Conservation (phyloP, 2,888 invertebrate genomes). For the Stegana nigrithorax region DNA sequence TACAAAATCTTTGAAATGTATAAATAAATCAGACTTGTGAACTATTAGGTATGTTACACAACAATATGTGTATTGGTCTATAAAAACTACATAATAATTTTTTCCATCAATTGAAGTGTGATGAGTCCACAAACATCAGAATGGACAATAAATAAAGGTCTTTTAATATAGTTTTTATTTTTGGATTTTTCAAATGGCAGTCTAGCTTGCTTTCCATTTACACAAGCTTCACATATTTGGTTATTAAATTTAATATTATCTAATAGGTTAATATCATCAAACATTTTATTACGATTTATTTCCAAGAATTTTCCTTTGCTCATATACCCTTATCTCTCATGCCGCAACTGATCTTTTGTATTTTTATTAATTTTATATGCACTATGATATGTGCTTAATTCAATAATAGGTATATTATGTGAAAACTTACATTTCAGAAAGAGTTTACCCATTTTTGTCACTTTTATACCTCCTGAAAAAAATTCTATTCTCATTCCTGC, state of each 20-base stretch:
- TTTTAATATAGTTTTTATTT: conserved; percentile 40
- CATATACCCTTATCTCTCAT: conserved; percentile 37
- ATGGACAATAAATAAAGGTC: conserved; percentile 57
- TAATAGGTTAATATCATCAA: conserved; percentile 26
- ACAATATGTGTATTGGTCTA: conserved; percentile 61
- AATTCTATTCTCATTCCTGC: conserved; percentile 44
- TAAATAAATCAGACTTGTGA: conserved; percentile 50
- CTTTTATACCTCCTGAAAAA: conserved; percentile 41
- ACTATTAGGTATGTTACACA: conserved; percentile 49
- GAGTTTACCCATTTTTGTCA: conserved; percentile 40
- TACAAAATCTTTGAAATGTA: conserved; percentile 8
- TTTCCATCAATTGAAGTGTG: conserved; percentile 52
- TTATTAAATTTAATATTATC: conserved; percentile 22
- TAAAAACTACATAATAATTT: conserved; percentile 55
- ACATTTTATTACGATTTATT: conserved; percentile 31
- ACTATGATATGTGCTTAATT: conserved; percentile 19
- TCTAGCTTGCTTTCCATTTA: conserved; percentile 57
- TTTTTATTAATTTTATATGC: conserved; percentile 4
- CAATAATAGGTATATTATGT: conserved; percentile 28
- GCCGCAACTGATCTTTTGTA: conserved; percentile 29
- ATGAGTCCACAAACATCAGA: conserved; percentile 47
- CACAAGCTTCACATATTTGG: conserved; percentile 55
- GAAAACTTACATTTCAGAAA: conserved; percentile 21
- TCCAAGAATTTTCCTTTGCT: conserved; percentile 32
- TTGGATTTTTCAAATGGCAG: conserved; percentile 50